Evolutionary conservation across 1,140 invertebrate genomes (phyloP).

Genomic region (Heliothis subflexa): DNA sequence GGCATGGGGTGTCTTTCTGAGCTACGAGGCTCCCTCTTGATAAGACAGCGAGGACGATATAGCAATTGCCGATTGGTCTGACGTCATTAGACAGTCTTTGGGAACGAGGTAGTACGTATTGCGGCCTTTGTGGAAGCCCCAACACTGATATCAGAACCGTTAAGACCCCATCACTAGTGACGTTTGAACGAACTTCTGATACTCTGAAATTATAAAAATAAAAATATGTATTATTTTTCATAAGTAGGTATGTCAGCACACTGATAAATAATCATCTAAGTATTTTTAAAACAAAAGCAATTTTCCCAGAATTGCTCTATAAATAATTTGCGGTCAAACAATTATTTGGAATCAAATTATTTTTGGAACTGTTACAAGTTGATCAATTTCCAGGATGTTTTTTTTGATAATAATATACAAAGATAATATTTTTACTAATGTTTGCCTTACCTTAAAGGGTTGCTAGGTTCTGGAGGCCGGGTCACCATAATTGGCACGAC

Average conservation of each 20-base stretch:
- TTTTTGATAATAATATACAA: too few species aligned
- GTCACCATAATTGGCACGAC: constrained; percentile 60
- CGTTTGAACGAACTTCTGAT: constrained; percentile 83
- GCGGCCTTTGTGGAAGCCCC: constrained; percentile 72
- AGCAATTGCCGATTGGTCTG: constrained; percentile 77
- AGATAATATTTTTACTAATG: too few species aligned
- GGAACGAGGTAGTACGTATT: constrained; percentile 68
- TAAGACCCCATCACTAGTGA: constrained; percentile 78
- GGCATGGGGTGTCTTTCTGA: constrained; percentile 83
- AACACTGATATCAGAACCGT: constrained; percentile 81
- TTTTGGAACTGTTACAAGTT: too few species aligned
- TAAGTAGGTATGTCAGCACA: too few species aligned
- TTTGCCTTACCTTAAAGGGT: constrained; percentile 63
- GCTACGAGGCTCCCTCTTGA: constrained; percentile 81
- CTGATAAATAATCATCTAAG: too few species aligned
- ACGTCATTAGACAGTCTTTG: constrained; percentile 73
- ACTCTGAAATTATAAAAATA: constrained; percentile 74
- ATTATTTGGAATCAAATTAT: too few species aligned
- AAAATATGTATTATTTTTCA: too few species aligned
- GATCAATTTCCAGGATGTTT: too few species aligned
- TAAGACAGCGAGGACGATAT: constrained; percentile 79
- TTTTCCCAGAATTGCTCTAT: too few species aligned
- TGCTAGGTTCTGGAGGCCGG: constrained; percentile 51
- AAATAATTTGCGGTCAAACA: too few species aligned
- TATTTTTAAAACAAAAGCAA: too few species aligned